Evolutionary conservation across 2,888 invertebrate genomes (phyloP).

Genomic region (Hemicrepidius hirtus): DNA sequence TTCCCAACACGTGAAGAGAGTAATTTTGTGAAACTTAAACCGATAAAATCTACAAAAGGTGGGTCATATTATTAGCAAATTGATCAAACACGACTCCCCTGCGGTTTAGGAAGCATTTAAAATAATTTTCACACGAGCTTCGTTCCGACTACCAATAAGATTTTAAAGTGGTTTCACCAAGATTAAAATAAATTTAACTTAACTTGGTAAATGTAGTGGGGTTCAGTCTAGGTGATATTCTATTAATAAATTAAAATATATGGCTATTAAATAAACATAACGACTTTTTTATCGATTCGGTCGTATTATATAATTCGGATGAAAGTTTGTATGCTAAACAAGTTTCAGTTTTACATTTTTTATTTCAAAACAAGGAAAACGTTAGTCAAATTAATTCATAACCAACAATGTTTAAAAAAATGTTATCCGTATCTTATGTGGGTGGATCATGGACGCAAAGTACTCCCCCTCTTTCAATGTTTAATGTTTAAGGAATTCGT

Average conservation of each 20-base stretch:
- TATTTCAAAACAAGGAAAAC: neutral
- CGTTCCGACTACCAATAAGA: neutral
- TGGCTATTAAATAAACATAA: neutral
- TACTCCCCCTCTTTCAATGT: too few species aligned
- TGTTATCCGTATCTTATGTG: too few species aligned
- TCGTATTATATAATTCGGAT: neutral
- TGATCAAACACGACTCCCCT: slow-evolving; percentile 17
- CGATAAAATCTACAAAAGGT: slow-evolving; percentile 23
- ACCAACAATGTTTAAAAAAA: too few species aligned
- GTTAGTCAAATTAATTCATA: too few species aligned
- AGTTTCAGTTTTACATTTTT: neutral
- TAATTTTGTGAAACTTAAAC: neutral
- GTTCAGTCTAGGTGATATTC: too few species aligned
- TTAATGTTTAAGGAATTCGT: too few species aligned
- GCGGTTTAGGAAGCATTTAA: slow-evolving; percentile 1
- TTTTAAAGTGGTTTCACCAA: slow-evolving; percentile 1
- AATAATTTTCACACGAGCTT: slow-evolving; percentile 21
- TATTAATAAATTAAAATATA: too few species aligned
- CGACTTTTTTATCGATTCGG: neutral
- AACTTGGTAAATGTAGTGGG: too few species aligned
- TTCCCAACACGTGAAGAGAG: neutral
- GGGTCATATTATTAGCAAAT: slow-evolving; percentile 28
- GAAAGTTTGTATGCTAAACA: neutral
- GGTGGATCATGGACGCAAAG: too few species aligned
- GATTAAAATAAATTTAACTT: slow-evolving; percentile 1